These are phyloP conservation scores for Istiophorus platypterus DNA, from an alignment of 2,113 vertebrate genomes.

Conservation along the genomic window DNA sequence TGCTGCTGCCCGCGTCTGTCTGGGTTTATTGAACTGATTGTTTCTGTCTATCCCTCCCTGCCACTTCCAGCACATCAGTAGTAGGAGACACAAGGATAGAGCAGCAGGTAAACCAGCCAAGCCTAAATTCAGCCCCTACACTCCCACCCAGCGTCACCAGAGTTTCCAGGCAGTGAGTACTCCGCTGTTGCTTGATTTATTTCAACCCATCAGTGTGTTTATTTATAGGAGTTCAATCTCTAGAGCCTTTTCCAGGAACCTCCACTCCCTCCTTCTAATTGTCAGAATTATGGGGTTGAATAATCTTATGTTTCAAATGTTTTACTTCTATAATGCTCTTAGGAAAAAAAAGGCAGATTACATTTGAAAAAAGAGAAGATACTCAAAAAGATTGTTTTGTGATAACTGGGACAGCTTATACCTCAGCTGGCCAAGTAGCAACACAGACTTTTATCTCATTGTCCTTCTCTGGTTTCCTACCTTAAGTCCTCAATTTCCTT, in stretches of 20 bases:
- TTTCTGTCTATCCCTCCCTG: slow-evolving; percentile 35
- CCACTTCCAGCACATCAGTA: slow-evolving; percentile 92
- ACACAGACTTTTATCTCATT: neutral
- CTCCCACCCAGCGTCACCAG: slow-evolving; percentile 87
- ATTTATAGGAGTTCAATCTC: slow-evolving; percentile 26
- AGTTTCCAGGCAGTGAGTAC: slow-evolving; percentile 89
- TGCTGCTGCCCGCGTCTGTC: slow-evolving; percentile 16
- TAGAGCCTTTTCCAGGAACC: slow-evolving; percentile 52
- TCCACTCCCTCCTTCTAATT: slow-evolving; percentile 30
- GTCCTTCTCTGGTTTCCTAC: slow-evolving; percentile 12
- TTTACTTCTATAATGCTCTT: neutral
- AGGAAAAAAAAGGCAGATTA: slow-evolving; percentile 16
- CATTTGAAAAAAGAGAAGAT: neutral
- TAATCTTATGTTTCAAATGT: slow-evolving; percentile 2
- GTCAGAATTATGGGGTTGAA: neutral
- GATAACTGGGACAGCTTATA: slow-evolving; percentile 5
- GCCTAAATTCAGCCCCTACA: slow-evolving; percentile 95
- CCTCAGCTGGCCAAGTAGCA: neutral
- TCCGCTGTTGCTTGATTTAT: slow-evolving; percentile 14
- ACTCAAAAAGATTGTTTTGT: slow-evolving; percentile 9
- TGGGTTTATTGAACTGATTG: neutral
- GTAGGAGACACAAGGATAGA: slow-evolving; percentile 96
- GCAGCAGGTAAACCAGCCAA: slow-evolving; percentile 96
- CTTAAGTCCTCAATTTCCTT: slow-evolving; percentile 25
- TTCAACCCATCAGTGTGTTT: slow-evolving; percentile 46